Percentiles rank a stretch among this genome's conserved stretches.
phyloP scores from a whole-genome alignment of 53 echinoderm and acorn worm genomes.

The Stichopus horrens region DNA sequence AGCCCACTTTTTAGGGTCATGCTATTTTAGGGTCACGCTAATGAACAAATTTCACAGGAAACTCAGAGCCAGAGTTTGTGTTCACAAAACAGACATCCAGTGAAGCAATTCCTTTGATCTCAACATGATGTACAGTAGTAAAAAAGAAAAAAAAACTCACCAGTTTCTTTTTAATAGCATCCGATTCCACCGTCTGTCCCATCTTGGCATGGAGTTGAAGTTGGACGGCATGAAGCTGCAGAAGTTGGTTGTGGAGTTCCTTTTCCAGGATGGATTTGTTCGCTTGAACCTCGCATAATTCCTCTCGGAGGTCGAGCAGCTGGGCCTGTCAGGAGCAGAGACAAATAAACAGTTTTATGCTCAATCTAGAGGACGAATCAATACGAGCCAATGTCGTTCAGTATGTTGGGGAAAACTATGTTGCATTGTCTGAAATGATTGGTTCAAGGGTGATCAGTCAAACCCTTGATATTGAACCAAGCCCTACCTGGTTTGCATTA shows the following conservation, averaged over 20 bases:
- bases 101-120: too few species aligned
- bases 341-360: background rate
- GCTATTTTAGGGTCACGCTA: too few species aligned
- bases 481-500: background rate
- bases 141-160: constrained; percentile 47
- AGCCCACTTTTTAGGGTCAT: too few species aligned
- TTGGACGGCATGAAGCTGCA: constrained; percentile 94
- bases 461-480: background rate
- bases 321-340: constrained; percentile 67
- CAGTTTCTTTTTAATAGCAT: constrained; percentile 96
- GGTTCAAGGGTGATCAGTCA: background rate
- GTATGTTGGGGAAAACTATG: background rate
- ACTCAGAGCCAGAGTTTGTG: too few species aligned
- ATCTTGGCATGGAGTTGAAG: constrained; percentile 93
- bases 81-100: too few species aligned
- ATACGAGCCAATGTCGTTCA: background rate
- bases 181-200: constrained; percentile 94
- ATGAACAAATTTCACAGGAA: too few species aligned
- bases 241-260: constrained; percentile 91
- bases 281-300: constrained; percentile 85
- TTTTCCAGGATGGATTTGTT: constrained; percentile 89
- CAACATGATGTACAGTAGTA: too few species aligned
- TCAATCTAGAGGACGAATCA: background rate
- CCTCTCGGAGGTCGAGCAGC: constrained; percentile 85
- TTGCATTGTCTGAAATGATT: background rate